Percentiles rank a stretch among this genome's conserved stretches.
phyloP scores from a whole-genome alignment of 2,797 vertebrate species.

The Naso thynnoides region DNA sequence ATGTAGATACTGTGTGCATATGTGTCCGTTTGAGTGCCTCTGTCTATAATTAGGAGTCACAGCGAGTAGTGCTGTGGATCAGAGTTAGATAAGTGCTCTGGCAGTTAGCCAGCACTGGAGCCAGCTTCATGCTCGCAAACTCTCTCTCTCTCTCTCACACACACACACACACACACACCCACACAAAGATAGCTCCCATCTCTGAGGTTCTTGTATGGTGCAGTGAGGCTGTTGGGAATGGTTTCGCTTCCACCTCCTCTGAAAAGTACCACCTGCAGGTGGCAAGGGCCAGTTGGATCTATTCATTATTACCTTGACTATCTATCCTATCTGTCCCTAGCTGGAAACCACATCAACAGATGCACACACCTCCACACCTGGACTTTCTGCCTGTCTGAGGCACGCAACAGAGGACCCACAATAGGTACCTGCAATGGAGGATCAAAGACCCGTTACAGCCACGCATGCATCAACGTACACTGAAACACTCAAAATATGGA shows the following conservation, averaged over 20 bases:
- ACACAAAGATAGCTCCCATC: slow-evolving; percentile 33
- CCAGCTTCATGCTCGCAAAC: slow-evolving; percentile 34
- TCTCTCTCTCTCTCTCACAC: slow-evolving; percentile 14
- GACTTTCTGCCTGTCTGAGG: slow-evolving; percentile 41
- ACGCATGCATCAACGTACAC: slow-evolving; percentile 25
- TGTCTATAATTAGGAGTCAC: slow-evolving; percentile 84
- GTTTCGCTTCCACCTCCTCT: slow-evolving; percentile 44
- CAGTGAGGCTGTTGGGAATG: slow-evolving; percentile 38
- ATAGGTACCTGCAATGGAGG: slow-evolving; percentile 46
- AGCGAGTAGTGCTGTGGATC: slow-evolving; percentile 74
- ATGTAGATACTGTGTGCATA: slow-evolving; percentile 67
- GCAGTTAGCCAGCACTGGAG: slow-evolving; percentile 69
- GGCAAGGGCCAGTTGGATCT: slow-evolving; percentile 51
- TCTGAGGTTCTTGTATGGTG: slow-evolving; percentile 44
- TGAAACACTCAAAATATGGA: slow-evolving; percentile 43
- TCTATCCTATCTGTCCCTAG: slow-evolving; percentile 30
- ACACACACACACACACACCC: slow-evolving; percentile 31
- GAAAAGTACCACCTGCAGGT: slow-evolving; percentile 69
- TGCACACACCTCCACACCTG: slow-evolving; percentile 60
- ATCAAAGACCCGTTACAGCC: slow-evolving; percentile 48
- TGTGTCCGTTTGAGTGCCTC: slow-evolving; percentile 75
- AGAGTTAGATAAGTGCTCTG: slow-evolving; percentile 85
- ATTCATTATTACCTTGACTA: slow-evolving; percentile 63
- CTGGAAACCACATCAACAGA: slow-evolving; percentile 53
- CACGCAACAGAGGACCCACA: slow-evolving; percentile 52